Base-by-base conservation (phyloP, 2,113 vertebrate genomes). In the Xenopus borealis region DNA sequence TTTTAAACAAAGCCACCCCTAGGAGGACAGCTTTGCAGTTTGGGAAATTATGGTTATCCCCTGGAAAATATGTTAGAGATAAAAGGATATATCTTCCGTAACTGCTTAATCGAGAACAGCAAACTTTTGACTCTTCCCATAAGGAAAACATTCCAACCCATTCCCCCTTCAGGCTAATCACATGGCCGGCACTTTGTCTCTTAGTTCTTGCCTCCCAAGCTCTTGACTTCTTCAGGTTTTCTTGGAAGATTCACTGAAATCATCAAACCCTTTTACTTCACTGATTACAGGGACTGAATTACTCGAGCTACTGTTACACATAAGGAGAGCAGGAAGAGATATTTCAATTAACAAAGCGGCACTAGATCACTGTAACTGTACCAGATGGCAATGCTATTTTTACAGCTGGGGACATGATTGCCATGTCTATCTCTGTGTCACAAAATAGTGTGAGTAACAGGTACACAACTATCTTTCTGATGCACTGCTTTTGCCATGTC, bases 381-480 rank as follows among this genome's bases (percentile, higher is more conserved):
- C 47, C 19, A 72, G 71, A 72, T 46, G 65, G 53, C 30, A 57
- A 50, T 40, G 71, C 71, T 72, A 72, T 65, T 72, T 72, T 57
- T 72, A 72, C 64, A 62, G 14, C 55, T 57, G 71, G 19, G 30
- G 19, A 66, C 65, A 57, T 62, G 63, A 65, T 44, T 62, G 45
- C 33, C 58, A 61, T 50, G 65, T 59, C 27, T 75, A 57, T 75
- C 63, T 75, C 53, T 20, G 19, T 52, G 65, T 45, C 72, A 67
- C 65, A 68, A 59, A 74, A 12, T 23, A 74, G 14, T 46, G 45
- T 17, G 30, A 53, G 17, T 62, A 63, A 52, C 61, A 75, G 66
- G 66, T 63, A 20, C 13, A 62, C 46, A 44, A 53, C 66, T 75
- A 69, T 75, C 66, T 75, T 40, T 45, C 59, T 62, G 58, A 50